A percentile compares a stretch with the other conserved stretches of the same genome.
phyloP scores from a whole-genome alignment of 92 coral and sea anemone species.

The Chrysogorgia sp. region DNA sequence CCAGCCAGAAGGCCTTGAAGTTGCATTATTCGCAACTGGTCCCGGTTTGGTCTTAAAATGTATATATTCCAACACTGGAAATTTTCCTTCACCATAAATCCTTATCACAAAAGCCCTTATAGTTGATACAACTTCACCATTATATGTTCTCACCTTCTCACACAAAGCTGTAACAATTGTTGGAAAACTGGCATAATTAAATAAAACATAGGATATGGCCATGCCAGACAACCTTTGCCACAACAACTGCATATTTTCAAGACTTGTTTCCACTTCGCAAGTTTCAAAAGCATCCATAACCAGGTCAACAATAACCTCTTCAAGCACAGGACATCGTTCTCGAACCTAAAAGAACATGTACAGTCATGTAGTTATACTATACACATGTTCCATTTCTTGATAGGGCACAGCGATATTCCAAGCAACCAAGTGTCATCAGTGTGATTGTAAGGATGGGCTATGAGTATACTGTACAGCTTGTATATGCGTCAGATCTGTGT shows the following conservation, averaged over 20 bases:
- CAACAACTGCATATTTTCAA: conserved; percentile 61
- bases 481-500: too few species aligned
- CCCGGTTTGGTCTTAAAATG: too few species aligned
- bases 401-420: too few species aligned
- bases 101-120: too few species aligned
- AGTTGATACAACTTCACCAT: background rate
- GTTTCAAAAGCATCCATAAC: conserved; percentile 92
- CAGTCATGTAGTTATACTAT: background rate
- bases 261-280: conserved; percentile 82
- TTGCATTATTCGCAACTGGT: too few species aligned
- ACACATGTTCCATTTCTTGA: too few species aligned
- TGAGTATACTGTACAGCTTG: too few species aligned
- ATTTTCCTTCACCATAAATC: too few species aligned
- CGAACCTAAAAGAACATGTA: conserved; percentile 65
- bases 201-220: conserved; percentile 85
- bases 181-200: conserved; percentile 86
- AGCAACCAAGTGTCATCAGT: too few species aligned
- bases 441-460: too few species aligned
- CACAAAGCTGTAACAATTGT: conserved; percentile 80
- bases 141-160: conserved; percentile 66
- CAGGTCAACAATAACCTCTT: conserved; percentile 87
- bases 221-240: conserved; percentile 97
- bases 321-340: conserved; percentile 84
- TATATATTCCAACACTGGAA: too few species aligned
- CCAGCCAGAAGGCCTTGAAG: too few species aligned